These are phyloP conservation scores for Scatophagus argus DNA, from an alignment of 2,113 vertebrate genomes.

Conservation along the genomic window DNA sequence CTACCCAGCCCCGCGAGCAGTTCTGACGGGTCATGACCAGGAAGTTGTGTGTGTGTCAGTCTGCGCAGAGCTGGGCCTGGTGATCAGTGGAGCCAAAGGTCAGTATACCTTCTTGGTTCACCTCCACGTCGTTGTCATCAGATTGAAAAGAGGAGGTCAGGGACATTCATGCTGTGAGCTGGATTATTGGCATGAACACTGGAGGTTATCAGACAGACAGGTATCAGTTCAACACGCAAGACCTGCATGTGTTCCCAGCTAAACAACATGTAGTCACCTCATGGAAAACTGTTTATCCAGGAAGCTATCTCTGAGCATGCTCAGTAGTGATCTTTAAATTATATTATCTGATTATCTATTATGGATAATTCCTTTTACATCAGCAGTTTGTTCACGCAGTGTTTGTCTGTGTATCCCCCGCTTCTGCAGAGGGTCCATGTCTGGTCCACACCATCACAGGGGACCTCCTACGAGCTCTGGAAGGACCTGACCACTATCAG, in stretches of 20 bases:
- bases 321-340: neutral
- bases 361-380: neutral
- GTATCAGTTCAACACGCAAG: neutral
- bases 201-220: slow-evolving; percentile 1
- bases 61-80: slow-evolving; percentile 96
- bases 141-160: neutral
- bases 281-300: neutral
- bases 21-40: slow-evolving; percentile 97
- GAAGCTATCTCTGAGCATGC: neutral
- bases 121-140: neutral
- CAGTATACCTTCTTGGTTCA: slow-evolving; percentile 59
- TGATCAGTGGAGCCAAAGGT: slow-evolving; percentile 99
- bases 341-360: no score
- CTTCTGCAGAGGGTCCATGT: slow-evolving; percentile 92
- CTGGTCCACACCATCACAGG: slow-evolving; percentile 99
- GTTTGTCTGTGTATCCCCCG: neutral
- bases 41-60: slow-evolving; percentile 98
- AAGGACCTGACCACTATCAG: slow-evolving; percentile 92
- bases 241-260: neutral
- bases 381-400: neutral
- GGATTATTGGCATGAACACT: neutral
- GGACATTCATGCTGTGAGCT: neutral
- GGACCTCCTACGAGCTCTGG: slow-evolving; percentile 94
- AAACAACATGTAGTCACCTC: neutral
- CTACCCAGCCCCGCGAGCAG: slow-evolving; percentile 95